Percentiles rank a stretch among this genome's conserved stretches.
phyloP scores from a whole-genome alignment of 2,113 vertebrate species.

The Dromas ardeola region DNA sequence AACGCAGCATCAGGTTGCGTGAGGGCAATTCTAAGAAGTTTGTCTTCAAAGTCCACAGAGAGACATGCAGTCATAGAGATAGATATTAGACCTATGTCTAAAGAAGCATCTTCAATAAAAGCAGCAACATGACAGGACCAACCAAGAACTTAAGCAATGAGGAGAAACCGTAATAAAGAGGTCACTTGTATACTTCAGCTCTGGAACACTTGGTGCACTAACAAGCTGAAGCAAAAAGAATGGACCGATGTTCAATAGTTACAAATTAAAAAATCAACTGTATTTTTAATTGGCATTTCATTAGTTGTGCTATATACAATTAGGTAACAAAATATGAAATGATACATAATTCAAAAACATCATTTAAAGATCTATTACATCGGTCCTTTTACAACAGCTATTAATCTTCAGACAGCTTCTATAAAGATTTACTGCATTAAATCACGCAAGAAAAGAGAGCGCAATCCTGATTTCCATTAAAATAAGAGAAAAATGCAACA shows the following conservation, averaged over 20 bases:
- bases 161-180: not conserved
- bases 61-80: not conserved
- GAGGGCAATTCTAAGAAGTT: not conserved
- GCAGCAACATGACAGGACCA: not conserved
- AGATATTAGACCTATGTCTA: not conserved
- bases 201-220: not conserved
- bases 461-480: conserved; percentile 20
- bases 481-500: conserved; percentile 40
- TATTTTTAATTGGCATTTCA: not conserved
- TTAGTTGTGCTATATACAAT: not conserved
- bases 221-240: not conserved
- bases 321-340: not conserved
- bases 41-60: not conserved
- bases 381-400: conserved; percentile 21
- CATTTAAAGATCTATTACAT: not conserved
- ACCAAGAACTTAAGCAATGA: not conserved
- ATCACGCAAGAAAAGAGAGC: not conserved
- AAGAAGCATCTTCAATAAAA: not conserved
- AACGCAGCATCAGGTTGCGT: not conserved
- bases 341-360: not conserved
- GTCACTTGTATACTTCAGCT: not conserved
- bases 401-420: conserved; percentile 39
- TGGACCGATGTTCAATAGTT: not conserved
- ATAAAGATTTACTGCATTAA: not conserved
- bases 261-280: not conserved